Evolutionary conservation across 1,140 invertebrate species (phyloP), one percentile per base, ranked within the genome.

Genomic region (Rhopalosiphum maidis): DNA sequence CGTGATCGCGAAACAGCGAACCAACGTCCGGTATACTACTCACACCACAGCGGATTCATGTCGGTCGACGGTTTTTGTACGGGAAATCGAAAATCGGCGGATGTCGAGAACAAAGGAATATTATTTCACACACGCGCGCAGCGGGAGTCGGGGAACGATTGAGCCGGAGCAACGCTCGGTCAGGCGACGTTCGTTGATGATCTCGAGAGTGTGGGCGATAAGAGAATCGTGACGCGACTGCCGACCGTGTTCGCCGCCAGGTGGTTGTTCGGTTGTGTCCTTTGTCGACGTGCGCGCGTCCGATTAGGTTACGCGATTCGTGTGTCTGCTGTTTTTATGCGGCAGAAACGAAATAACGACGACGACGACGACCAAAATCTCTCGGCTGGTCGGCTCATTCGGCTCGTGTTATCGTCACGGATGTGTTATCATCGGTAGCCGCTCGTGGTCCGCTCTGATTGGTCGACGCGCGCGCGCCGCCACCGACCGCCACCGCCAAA

Each of bases 371-470:
- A 68, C 35, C 30, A n/a, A 77, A n/a, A 77, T 77, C 60, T n/a
- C 60, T 68, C 4, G 48, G 48, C 15, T 51, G 41, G 6, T 55
- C 51, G 43, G 37, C 23, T 37, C 15, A n/a, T 22, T 25, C 23
- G 18, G 11, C 48, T 4, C 15, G 25, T n/a, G 91, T 92, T 91
- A 91, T 91, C 90, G 30, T 23, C 41, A 68, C 35, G 82, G 82
- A 21, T 5, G 30, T n/a, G 43, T 91, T 91, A 91, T 91, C 68
- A 48, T 25, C 18, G 22, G 46, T 48, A 41, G 68, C 77, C 35
- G 91, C 91, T 92, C 91, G 91, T 92, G 91, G 91, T 85, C 23
- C 43, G 48, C 9, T 85, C 43, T 30, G 23, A 92, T 92, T 92
- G 91, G 91, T 85, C 48, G 68, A 37, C 22, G 21, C 2, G 77